Evolutionary conservation across 2,888 invertebrate genomes (phyloP), one percentile per base, ranked within the genome.

Genomic region (Nemotelus pantherinus): DNA sequence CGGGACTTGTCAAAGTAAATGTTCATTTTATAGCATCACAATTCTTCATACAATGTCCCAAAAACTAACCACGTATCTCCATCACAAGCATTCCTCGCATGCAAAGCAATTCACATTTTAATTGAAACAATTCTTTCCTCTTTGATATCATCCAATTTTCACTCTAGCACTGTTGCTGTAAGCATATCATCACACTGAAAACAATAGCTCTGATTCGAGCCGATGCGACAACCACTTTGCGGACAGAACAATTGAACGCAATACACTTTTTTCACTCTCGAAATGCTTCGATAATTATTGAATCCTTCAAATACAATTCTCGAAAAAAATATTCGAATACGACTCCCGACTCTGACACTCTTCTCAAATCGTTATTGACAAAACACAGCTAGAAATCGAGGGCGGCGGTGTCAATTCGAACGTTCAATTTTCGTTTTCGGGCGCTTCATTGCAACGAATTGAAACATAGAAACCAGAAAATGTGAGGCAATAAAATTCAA

Each of bases 271-370:
- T 53, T 10, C 6, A 53, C 6, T 25, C 25, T 25, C 25, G 10
- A 7, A 53, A 53, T 53, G 53, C 53, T 53, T 53, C 53, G 53
- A 53, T 53, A 53, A 53, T 53, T 53, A 53, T 53, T 53, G 10
- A 53, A 53, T 53, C 53, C 53, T 53, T 53, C 53, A 53, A 53
- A 53, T 53, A 25, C 25, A 25, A 1, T 1, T 25, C 25, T 25
- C 25, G 25, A 25, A 25, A 25, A 25, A 25, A 25, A 25, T 25
- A 25, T 25, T 25, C 25, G 25, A 25, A 25, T 25, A 25, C 25
- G 25, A 25, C 25, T 25, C 25, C 25, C 25, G 25, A 1, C 25
- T 25, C 25, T 0, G 25, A 25, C 25, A 25, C 25, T 25, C 25
- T 1, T 25, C 25, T 25, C 25, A 25, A 25, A 25, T 25, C 25